Base-by-base conservation (phyloP, 1,140 invertebrate genomes). In the Drosophila nigromelanica region DNA sequence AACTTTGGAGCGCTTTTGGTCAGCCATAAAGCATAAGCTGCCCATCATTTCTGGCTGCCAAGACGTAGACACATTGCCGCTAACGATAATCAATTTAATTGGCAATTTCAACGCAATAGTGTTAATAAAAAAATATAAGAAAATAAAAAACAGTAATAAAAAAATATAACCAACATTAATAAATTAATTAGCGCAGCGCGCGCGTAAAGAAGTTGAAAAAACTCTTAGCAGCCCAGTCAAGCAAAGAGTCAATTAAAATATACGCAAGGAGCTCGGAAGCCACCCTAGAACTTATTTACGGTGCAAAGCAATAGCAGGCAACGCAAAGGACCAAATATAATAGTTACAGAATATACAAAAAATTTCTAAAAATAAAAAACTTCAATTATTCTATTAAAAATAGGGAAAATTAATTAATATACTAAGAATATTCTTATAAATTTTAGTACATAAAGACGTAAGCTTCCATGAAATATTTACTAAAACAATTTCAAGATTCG, bases 121-220 rank as follows among this genome's bases (percentile, higher is more conserved):
- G 33, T 8, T 24, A 40, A 59, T 48, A 30, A 14, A 39, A 39
- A 42, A 24, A 27, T 54, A 42, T 8, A 33, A 51, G 64, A 30
- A 67, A 73, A 50, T 52, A 69, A 40, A 40, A 62, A 55, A 35
- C 33, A 35, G 35, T 30, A 61, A 59, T 61, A 37, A 43, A 55
- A 55, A 74, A 85, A 77, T 67, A 85, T 70, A 60, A 66, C 56
- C 64, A 74, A 70, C 77, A 80, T 85, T 85, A 86, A 85, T 85
- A 85, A 85, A 86, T 85, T 85, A 80, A 85, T 85, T 85, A 77
- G 56, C 50, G 42, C 39, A 15, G 47, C 30, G 30, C n/a, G 30
- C n/a, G 60, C 37, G 27, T 6, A 39, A 33, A 18, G 50, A 15
- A 12, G 24, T 27, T 27, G 4, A n/a, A 12, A 58, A 37, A 21